Evolutionary conservation across 2,888 invertebrate species (phyloP).

Genomic region (Neelides folsomi): DNA sequence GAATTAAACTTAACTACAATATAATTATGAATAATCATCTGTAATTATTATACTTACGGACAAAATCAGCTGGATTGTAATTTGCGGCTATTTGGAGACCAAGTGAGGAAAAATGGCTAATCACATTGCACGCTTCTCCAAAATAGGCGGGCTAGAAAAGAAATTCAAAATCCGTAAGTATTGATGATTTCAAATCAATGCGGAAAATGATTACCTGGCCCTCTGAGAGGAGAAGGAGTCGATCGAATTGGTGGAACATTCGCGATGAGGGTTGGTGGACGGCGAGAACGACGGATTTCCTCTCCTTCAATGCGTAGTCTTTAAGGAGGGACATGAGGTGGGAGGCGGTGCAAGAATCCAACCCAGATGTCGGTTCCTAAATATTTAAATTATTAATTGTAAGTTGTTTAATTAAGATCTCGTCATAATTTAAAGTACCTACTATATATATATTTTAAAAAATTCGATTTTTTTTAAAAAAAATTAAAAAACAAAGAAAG

Average conservation of each 20-base stretch:
- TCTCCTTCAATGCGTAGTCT: slow-evolving; percentile 57
- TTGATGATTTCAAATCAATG: neutral
- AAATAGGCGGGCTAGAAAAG: slow-evolving; percentile 53
- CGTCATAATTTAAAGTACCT: neutral
- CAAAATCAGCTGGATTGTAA: slow-evolving; percentile 74
- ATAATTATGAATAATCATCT: too few species aligned
- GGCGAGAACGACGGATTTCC: slow-evolving; percentile 64
- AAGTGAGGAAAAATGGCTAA: slow-evolving; percentile 56
- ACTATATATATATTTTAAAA: too few species aligned
- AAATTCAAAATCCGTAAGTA: slow-evolving; percentile 7
- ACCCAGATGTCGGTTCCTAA: slow-evolving; percentile 68
- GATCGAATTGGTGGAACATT: slow-evolving; percentile 70
- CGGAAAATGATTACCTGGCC: slow-evolving; percentile 38
- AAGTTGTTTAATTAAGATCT: neutral
- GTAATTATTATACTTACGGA: too few species aligned
- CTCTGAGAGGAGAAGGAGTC: slow-evolving; percentile 53
- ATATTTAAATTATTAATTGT: slow-evolving; percentile 26
- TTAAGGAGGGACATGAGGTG: slow-evolving; percentile 59
- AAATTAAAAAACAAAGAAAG: too few species aligned
- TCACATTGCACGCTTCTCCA: slow-evolving; percentile 56
- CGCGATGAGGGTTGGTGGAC: slow-evolving; percentile 73
- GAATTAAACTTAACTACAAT: neutral
- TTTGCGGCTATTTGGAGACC: slow-evolving; percentile 59
- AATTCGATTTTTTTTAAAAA: too few species aligned
- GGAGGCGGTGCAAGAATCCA: slow-evolving; percentile 66